A percentile compares a stretch with the other conserved stretches of the same genome.
Conservation (phyloP, 2,113 vertebrate species). For the Nothocercus julius region DNA sequence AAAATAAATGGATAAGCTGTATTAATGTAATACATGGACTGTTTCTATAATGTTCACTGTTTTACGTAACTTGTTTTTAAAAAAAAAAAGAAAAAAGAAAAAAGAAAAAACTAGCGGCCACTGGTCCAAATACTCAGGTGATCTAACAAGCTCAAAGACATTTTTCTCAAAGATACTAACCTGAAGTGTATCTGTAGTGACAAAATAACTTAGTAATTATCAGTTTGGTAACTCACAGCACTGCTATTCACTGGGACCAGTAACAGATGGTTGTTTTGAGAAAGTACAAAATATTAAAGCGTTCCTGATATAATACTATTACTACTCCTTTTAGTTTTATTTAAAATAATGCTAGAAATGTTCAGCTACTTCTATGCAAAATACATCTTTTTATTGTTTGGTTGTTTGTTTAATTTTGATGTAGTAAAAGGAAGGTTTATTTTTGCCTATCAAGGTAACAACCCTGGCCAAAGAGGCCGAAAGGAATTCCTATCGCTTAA, state of each 20-base stretch:
- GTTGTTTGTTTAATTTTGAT: background rate
- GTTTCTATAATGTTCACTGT: background rate
- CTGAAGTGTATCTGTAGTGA: background rate
- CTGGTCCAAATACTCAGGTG: background rate
- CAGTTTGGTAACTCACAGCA: background rate
- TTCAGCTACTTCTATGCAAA: background rate
- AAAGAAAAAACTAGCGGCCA: background rate
- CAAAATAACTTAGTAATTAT: background rate
- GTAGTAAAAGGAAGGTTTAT: background rate
- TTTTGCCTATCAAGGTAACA: constrained; percentile 79
- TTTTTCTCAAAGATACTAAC: background rate
- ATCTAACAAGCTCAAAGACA: background rate
- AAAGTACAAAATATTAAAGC: background rate
- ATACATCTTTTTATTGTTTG: background rate
- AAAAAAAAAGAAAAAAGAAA: too few species aligned
- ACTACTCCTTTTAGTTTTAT: background rate
- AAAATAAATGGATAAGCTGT: background rate
- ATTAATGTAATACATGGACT: background rate
- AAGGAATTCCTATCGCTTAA: constrained; percentile 88
- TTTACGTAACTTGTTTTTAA: background rate
- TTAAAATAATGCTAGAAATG: background rate
- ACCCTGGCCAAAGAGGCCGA: constrained; percentile 86
- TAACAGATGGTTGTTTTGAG: background rate
- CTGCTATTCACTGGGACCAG: background rate
- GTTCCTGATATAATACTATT: background rate